phyloP scores from a whole-genome alignment of 35 echinoderm and acorn worm species.

The Apostichopus japonicus region DNA sequence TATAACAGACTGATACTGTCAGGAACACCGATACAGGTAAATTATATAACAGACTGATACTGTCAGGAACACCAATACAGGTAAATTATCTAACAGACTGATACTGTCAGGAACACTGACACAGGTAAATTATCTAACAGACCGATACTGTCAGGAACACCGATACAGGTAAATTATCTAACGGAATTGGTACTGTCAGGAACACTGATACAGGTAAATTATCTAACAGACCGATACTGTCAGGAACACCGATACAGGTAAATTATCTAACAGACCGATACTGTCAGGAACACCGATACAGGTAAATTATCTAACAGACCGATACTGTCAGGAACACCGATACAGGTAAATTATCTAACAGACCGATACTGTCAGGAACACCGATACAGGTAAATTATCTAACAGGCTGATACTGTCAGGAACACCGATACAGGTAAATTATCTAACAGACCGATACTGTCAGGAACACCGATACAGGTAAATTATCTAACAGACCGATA shows the following conservation, averaged over 20 bases:
- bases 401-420: constrained; percentile 90
- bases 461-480: too few species aligned
- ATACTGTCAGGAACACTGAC: constrained; percentile 93
- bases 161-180: constrained; percentile 80
- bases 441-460: background rate
- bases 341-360: background rate
- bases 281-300: too few species aligned
- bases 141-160: constrained; percentile 83
- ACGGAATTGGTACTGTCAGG: too few species aligned
- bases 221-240: too few species aligned
- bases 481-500: constrained; percentile 64
- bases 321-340: too few species aligned
- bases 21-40: too few species aligned
- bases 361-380: constrained; percentile 91
- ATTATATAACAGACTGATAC: constrained; percentile 49
- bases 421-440: constrained; percentile 95
- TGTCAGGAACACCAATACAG: constrained; percentile 96
- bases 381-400: constrained; percentile 85
- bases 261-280: too few species aligned
- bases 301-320: too few species aligned
- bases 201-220: too few species aligned
- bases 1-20: too few species aligned
- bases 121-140: constrained; percentile 62
- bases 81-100: constrained; percentile 72
- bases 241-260: too few species aligned